These are phyloP conservation scores for Uropsilus gracilis DNA, from an alignment of 2,113 vertebrate species.

Conservation along the genomic window DNA sequence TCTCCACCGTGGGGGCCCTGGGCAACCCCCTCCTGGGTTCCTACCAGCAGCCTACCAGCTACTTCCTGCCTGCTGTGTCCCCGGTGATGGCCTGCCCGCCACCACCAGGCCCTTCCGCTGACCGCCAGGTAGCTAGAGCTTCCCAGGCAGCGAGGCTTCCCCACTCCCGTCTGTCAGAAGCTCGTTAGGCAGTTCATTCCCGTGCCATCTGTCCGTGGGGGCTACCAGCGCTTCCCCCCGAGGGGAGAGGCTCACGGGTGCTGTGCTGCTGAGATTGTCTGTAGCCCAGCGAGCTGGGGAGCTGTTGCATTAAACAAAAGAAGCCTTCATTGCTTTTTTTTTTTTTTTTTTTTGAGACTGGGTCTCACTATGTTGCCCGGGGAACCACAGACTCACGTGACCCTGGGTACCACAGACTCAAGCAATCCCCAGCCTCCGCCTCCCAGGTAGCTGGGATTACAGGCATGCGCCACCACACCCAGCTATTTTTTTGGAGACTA, in stretches of 20 bases:
- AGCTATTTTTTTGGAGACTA: too few relatives aligned
- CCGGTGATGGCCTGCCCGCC: conserved; percentile 86
- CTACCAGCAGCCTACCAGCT: conserved; percentile 91
- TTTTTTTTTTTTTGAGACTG: too few relatives aligned
- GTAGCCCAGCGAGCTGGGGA: not conserved
- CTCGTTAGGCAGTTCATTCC: rapidly evolving
- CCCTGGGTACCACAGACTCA: too few relatives aligned
- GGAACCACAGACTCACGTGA: too few relatives aligned
- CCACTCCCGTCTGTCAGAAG: not conserved
- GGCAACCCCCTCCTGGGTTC: conserved; percentile 89
- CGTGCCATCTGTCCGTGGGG: not conserved
- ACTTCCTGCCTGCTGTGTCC: conserved; percentile 91
- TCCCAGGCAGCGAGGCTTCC: not conserved
- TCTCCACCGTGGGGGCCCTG: conserved; percentile 91
- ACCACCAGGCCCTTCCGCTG: rapidly evolving
- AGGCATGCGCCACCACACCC: too few relatives aligned
- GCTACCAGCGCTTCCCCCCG: not conserved
- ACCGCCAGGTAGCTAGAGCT: not conserved
- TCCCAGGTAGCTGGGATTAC: too few relatives aligned
- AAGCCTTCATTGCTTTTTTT: too few relatives aligned
- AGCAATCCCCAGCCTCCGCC: too few relatives aligned
- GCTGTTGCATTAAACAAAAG: not conserved
- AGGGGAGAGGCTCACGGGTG: not conserved
- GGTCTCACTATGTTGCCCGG: too few relatives aligned
- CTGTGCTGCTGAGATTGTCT: not conserved